Evolutionary conservation across 2,113 vertebrate species (phyloP).

Genomic region (Catharus bicknelli): DNA sequence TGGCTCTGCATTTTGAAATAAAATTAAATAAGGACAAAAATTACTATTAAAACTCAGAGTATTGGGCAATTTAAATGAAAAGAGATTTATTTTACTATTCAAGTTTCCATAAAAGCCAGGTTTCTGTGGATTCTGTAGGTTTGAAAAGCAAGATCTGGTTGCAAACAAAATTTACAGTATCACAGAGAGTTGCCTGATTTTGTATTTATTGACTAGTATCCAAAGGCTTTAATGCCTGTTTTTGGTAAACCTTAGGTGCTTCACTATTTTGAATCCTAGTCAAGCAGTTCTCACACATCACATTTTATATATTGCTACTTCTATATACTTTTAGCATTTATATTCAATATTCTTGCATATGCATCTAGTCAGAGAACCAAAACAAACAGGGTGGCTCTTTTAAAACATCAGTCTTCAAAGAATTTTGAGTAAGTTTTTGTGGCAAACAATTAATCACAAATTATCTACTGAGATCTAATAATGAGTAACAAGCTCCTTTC

Average conservation of each 20-base stretch:
- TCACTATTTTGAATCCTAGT: neutral
- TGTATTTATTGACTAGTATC: neutral
- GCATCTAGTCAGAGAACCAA: neutral
- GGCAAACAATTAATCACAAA: neutral
- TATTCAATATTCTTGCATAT: neutral
- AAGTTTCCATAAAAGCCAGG: neutral
- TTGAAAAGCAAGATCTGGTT: neutral
- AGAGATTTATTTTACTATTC: neutral
- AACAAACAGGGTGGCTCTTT: neutral
- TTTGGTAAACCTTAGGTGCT: neutral
- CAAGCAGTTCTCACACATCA: neutral
- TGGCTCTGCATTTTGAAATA: neutral
- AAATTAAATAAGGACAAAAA: neutral
- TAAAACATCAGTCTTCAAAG: neutral
- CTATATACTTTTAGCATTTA: neutral
- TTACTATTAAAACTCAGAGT: neutral
- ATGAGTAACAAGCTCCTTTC: neutral
- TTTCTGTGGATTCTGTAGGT: neutral
- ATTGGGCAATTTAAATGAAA: neutral
- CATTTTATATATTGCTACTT: neutral
- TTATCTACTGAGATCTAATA: constrained; percentile 11
- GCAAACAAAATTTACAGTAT: neutral
- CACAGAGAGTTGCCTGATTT: neutral
- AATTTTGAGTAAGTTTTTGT: neutral
- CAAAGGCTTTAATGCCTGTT: neutral